Evolutionary conservation across 2,888 invertebrate genomes (phyloP).

Genomic region (Dasypogon diadema): DNA sequence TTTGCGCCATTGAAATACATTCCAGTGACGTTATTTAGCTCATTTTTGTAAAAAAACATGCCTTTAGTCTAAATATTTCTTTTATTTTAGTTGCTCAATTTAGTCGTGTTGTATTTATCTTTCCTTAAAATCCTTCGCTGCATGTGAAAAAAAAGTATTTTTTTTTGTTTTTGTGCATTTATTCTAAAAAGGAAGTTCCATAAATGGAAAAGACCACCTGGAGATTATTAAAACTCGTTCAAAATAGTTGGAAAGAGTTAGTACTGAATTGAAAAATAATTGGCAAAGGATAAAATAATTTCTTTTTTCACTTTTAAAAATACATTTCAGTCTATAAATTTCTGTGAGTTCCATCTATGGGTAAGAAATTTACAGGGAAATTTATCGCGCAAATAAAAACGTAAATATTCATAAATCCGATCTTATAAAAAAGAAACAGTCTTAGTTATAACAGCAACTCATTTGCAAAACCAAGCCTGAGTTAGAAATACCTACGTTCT

Average conservation of each 20-base stretch:
- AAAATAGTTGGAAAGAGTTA: background rate
- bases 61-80: conserved; percentile 14
- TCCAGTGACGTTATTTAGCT: conserved; percentile 22
- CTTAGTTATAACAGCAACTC: too few relatives aligned
- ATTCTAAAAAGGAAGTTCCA: conserved; percentile 8
- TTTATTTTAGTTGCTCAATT: conserved; percentile 7
- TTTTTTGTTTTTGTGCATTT: background rate
- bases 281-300: too few relatives aligned
- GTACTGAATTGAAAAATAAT: background rate
- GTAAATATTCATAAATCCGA: too few relatives aligned
- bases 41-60: conserved; percentile 3
- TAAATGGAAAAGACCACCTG: conserved; percentile 10
- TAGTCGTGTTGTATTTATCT: too few relatives aligned
- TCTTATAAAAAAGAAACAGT: too few relatives aligned
- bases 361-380: too few relatives aligned
- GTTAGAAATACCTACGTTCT: too few relatives aligned
- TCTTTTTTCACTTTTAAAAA: background rate
- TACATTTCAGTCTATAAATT: too few relatives aligned
- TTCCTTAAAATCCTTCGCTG: background rate
- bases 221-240: conserved; percentile 11
- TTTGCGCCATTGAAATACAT: conserved; percentile 38
- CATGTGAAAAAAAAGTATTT: conserved; percentile 35
- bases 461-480: too few relatives aligned
- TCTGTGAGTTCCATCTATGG: too few relatives aligned
- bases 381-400: too few relatives aligned